A percentile compares a stretch with the other conserved stretches of the same genome.
Conservation (phyloP, 1,140 invertebrate species). For the Cotesia typhae region DNA sequence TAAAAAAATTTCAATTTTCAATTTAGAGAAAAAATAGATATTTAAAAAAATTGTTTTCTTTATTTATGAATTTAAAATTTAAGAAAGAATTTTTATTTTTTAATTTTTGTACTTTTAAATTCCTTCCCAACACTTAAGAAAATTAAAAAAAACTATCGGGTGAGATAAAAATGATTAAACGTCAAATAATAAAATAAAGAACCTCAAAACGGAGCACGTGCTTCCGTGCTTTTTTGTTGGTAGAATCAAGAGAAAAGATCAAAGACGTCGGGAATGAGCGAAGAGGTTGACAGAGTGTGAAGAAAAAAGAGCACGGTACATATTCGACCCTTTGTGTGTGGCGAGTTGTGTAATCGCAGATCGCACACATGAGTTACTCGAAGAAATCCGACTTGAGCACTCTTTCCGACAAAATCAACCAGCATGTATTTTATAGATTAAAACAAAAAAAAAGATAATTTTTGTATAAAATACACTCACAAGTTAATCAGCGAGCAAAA, state of each 20-base stretch:
- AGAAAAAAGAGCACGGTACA: background rate
- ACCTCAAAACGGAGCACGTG: conserved; percentile 3
- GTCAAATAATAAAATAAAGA: conserved; percentile 16
- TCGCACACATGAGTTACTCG: background rate
- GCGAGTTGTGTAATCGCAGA: background rate
- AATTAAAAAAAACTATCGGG: background rate
- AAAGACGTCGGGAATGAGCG: conserved; percentile 20
- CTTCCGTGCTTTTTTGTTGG: conserved; percentile 29
- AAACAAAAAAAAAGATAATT: no score
- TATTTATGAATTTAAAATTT: background rate
- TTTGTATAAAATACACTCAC: no score
- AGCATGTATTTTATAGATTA: no score
- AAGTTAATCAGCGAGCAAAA: no score
- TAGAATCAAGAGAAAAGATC: conserved; percentile 34
- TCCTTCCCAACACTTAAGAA: background rate
- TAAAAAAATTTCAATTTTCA: no score
- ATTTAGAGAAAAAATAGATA: no score
- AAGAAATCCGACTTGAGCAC: background rate
- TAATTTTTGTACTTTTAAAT: background rate
- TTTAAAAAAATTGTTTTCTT: no score
- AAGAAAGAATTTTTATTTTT: background rate
- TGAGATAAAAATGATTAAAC: conserved; percentile 7
- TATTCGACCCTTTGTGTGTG: background rate
- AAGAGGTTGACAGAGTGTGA: conserved; percentile 20
- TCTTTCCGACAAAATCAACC: no score